Conservation (phyloP, 30 jellyfish, hydroid and myxozoan species). For the Mastigias papua region DNA sequence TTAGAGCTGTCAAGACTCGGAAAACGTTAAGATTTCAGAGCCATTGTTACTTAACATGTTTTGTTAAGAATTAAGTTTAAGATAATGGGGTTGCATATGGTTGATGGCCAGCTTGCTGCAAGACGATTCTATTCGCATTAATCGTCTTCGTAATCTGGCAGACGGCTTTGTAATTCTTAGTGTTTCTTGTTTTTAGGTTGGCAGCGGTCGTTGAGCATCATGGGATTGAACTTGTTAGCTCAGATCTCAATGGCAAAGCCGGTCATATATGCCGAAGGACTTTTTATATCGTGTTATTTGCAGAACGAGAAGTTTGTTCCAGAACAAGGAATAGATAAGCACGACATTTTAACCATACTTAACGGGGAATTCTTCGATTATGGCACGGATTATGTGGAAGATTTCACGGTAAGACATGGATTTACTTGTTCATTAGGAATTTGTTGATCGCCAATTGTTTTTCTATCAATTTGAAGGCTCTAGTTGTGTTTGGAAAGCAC, state of each 20-base stretch:
- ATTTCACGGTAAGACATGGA: slow-evolving; percentile 84
- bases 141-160: background rate
- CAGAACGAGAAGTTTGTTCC: slow-evolving; percentile 95
- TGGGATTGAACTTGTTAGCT: slow-evolving; percentile 88
- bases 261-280: slow-evolving; percentile 97
- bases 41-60: no score
- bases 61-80: no score
- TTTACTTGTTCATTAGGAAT: background rate
- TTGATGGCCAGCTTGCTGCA: background rate
- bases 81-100: no score
- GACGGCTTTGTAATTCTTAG: no score
- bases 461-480: no score
- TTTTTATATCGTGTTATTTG: slow-evolving; percentile 88
- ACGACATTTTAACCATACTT: slow-evolving; percentile 80
- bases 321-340: slow-evolving; percentile 91
- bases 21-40: no score
- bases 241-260: slow-evolving; percentile 97
- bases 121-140: background rate
- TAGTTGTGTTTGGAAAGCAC: no score
- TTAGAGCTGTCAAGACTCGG: no score
- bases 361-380: slow-evolving; percentile 92
- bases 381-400: slow-evolving; percentile 98
- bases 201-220: background rate
- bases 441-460: background rate
- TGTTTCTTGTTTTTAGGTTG: background rate